phyloP scores from a whole-genome alignment of 2,797 vertebrate genomes.

The Oreochromis grahami region DNA sequence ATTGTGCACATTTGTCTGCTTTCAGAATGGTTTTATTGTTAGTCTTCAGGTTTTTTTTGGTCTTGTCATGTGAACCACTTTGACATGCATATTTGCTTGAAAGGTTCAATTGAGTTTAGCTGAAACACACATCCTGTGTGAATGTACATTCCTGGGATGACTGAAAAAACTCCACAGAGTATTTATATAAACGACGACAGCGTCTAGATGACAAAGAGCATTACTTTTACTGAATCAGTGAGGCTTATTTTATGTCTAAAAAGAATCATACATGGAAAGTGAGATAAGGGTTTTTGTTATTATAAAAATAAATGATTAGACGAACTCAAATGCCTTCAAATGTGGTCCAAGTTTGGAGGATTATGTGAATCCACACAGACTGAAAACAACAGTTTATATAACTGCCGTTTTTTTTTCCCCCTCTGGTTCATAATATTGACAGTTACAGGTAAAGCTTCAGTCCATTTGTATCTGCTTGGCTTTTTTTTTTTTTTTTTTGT shows the following conservation, averaged over 20 bases:
- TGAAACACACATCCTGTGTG: not conserved
- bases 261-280: not conserved
- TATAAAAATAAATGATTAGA: not conserved
- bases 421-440: not conserved
- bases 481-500: not conserved
- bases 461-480: not conserved
- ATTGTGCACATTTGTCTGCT: not conserved
- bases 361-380: not conserved
- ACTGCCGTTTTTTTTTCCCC: rapidly evolving
- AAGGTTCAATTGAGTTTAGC: not conserved
- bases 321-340: not conserved
- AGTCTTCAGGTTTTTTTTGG: not conserved
- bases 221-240: not conserved
- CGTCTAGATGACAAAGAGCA: not conserved
- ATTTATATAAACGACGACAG: not conserved
- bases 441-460: not conserved
- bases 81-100: not conserved
- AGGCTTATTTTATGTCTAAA: not conserved
- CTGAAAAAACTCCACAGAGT: not conserved
- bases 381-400: not conserved
- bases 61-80: not conserved
- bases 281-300: not conserved
- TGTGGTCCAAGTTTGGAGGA: not conserved
- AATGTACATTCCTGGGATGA: not conserved
- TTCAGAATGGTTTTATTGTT: not conserved